A percentile compares a stretch with the other conserved stretches of the same genome.
phyloP scores from a whole-genome alignment of 2,888 invertebrate species.

The Blastobasis lacticolella region DNA sequence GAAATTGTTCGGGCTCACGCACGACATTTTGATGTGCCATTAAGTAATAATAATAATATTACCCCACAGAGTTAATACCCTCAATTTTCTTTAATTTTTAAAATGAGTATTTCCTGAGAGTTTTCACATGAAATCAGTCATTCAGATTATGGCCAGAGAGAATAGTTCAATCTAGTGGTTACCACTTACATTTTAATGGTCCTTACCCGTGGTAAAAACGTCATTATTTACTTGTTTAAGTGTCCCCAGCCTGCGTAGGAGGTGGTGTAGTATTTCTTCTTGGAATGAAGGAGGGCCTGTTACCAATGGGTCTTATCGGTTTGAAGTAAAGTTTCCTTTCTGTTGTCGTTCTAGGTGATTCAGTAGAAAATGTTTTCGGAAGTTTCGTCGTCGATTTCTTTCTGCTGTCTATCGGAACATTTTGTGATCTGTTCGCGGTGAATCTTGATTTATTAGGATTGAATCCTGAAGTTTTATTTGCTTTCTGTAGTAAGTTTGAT shows the following conservation, averaged over 20 bases:
- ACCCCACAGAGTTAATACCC: too few species aligned
- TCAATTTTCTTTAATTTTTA: too few species aligned
- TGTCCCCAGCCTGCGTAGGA: constrained; percentile 25
- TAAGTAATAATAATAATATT: constrained; percentile 11
- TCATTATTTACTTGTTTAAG: constrained; percentile 21
- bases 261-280: constrained; percentile 43
- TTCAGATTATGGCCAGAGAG: constrained; percentile 44
- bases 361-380: constrained; percentile 47
- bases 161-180: constrained; percentile 25
- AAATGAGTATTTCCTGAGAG: too few species aligned
- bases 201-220: constrained; percentile 1
- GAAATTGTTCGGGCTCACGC: too few species aligned
- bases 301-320: constrained; percentile 45
- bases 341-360: constrained; percentile 50
- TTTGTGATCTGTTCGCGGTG: constrained; percentile 48
- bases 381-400: constrained; percentile 36
- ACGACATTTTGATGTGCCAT: too few species aligned
- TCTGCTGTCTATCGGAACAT: constrained; percentile 57
- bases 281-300: constrained; percentile 53
- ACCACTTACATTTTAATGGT: constrained; percentile 14
- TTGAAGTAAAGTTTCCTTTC: constrained; percentile 54
- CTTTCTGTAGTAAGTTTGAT: constrained; percentile 38
- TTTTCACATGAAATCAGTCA: constrained; percentile 20
- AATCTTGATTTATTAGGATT: constrained; percentile 50
- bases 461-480: constrained; percentile 50